Percentiles rank a stretch among this genome's conserved stretches.
phyloP scores from a whole-genome alignment of 2,797 vertebrate species.

The Takifugu ocellatus region DNA sequence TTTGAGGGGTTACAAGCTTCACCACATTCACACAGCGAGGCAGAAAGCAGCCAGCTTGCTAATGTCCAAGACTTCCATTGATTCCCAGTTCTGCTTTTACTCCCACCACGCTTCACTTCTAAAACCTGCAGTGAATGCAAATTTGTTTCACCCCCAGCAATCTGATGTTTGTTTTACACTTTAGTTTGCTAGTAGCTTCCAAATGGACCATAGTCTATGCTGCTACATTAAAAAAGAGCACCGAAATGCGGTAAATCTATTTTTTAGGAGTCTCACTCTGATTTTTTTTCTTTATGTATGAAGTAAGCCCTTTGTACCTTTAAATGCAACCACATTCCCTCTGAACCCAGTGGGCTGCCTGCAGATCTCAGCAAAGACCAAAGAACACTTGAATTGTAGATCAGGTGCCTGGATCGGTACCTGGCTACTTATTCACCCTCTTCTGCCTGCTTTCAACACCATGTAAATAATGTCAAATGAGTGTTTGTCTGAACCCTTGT shows the following conservation, averaged over 20 bases:
- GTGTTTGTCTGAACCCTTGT: no score
- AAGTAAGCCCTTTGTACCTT: neutral
- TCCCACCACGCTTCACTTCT: conserved; percentile 8
- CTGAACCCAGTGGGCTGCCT: conserved; percentile 12
- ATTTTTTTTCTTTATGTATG: neutral
- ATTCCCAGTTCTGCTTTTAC: conserved; percentile 32
- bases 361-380: conserved; percentile 6
- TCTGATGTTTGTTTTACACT: conserved; percentile 40
- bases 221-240: neutral
- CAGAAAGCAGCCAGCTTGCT: conserved; percentile 14
- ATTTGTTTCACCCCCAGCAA: neutral
- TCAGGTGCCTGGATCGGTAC: conserved; percentile 13
- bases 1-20: conserved; percentile 20
- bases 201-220: neutral
- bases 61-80: conserved; percentile 27
- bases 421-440: neutral
- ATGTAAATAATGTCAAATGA: conserved; percentile 3
- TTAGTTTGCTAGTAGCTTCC: conserved; percentile 29
- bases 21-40: conserved; percentile 13
- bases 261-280: neutral
- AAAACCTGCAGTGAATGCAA: conserved; percentile 25
- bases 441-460: conserved; percentile 2
- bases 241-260: neutral
- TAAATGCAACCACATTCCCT: conserved; percentile 7
- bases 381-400: conserved; percentile 26